Evolutionary conservation across 2,888 invertebrate species (phyloP).

Genomic region (Bombylius major): DNA sequence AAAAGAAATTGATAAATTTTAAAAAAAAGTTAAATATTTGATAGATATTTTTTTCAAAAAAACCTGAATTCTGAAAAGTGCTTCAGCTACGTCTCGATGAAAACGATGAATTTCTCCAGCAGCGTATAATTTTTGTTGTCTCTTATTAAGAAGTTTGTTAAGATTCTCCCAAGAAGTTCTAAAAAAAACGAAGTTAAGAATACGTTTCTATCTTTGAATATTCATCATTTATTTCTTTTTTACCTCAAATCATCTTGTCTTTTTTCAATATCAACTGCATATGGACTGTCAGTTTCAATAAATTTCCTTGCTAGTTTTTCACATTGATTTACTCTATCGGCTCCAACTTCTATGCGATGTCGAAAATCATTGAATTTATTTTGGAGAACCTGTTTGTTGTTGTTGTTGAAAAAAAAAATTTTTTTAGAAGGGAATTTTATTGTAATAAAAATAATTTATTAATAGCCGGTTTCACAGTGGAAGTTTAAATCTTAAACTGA

Average conservation of each 20-base stretch:
- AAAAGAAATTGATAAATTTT: background rate
- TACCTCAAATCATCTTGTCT: constrained; percentile 79
- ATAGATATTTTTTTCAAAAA: background rate
- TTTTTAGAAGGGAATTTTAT: background rate
- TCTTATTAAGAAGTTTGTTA: constrained; percentile 70
- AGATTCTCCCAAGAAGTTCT: constrained; percentile 80
- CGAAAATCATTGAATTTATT: constrained; percentile 90
- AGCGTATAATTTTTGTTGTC: constrained; percentile 77
- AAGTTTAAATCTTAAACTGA: too few relatives aligned
- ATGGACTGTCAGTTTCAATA: constrained; percentile 71
- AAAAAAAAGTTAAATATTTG: background rate
- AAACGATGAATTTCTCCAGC: constrained; percentile 96
- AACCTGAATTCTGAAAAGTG: constrained; percentile 66
- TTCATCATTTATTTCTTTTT: constrained; percentile 19
- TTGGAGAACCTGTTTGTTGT: constrained; percentile 43
- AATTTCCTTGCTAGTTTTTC: constrained; percentile 82
- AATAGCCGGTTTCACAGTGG: too few relatives aligned
- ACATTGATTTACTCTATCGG: constrained; percentile 81
- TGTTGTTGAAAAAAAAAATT: too few relatives aligned
- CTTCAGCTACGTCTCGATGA: constrained; percentile 90
- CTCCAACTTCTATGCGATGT: constrained; percentile 77
- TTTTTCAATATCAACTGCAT: constrained; percentile 71
- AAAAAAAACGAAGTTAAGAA: constrained; percentile 9
- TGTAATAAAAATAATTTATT: too few relatives aligned
- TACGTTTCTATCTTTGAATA: too few relatives aligned